Percentiles rank a stretch among this genome's conserved stretches.
Evolutionary conservation across 1,140 invertebrate species (phyloP).

Genomic region (Charaxes varanes): DNA sequence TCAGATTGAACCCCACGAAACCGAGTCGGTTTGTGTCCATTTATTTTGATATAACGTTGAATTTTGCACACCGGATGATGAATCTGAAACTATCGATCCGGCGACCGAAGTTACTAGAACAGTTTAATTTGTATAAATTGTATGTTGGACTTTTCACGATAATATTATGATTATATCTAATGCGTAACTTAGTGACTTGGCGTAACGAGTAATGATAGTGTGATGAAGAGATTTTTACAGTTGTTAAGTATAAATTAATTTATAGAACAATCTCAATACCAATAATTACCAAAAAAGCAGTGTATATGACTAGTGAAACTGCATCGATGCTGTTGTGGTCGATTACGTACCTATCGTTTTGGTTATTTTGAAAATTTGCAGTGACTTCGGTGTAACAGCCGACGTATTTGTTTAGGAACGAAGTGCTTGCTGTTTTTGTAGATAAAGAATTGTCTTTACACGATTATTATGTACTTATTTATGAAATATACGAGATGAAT

Average conservation of each 20-base stretch:
- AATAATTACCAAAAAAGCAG: slow-evolving; percentile 75
- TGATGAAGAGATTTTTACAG: slow-evolving; percentile 74
- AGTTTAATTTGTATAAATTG: slow-evolving; percentile 74
- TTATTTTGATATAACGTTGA: slow-evolving; percentile 47
- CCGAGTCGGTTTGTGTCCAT: slow-evolving; percentile 38
- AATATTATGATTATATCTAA: slow-evolving; percentile 67
- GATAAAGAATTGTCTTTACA: too few relatives aligned
- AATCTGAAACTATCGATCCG: slow-evolving; percentile 51
- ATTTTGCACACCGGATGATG: slow-evolving; percentile 29
- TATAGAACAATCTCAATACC: slow-evolving; percentile 73
- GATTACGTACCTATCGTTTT: slow-evolving; percentile 26
- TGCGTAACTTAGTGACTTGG: slow-evolving; percentile 72
- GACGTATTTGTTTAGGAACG: slow-evolving; percentile 30
- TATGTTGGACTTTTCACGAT: slow-evolving; percentile 72
- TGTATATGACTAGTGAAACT: slow-evolving; percentile 61
- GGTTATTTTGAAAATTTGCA: slow-evolving; percentile 20
- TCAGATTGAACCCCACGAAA: slow-evolving; percentile 41
- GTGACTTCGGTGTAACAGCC: slow-evolving; percentile 24
- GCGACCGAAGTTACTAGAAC: slow-evolving; percentile 59
- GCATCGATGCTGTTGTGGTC: slow-evolving; percentile 58
- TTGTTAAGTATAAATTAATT: slow-evolving; percentile 75
- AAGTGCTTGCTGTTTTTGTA: slow-evolving; percentile 41
- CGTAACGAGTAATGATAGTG: slow-evolving; percentile 70
- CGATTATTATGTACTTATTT: slow-evolving; percentile 16
- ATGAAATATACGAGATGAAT: slow-evolving; percentile 11